phyloP scores from a whole-genome alignment of 2,113 vertebrate species.

The Dicentrarchus labrax region DNA sequence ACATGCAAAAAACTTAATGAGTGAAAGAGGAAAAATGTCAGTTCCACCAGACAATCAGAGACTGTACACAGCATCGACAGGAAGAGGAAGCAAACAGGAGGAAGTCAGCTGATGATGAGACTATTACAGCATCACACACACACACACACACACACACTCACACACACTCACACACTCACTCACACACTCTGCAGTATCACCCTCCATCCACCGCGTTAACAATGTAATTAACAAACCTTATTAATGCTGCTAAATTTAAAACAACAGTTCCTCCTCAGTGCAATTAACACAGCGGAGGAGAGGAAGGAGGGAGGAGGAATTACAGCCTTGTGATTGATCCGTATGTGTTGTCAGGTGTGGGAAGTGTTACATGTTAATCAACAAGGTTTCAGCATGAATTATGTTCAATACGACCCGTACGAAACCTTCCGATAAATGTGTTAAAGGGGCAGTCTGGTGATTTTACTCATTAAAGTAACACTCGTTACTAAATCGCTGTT shows the following conservation, averaged over 20 bases:
- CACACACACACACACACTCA: not conserved
- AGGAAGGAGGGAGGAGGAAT: slow-evolving; percentile 12
- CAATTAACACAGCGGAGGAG: slow-evolving; percentile 51
- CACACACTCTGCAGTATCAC: slow-evolving; percentile 22
- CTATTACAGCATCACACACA: not conserved
- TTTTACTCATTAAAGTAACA: too few species aligned
- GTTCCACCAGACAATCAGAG: not conserved
- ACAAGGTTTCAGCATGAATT: not conserved
- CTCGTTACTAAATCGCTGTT: too few species aligned
- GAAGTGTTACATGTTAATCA: not conserved
- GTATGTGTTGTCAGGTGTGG: not conserved
- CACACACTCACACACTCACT: not conserved
- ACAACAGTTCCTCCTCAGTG: slow-evolving; percentile 69
- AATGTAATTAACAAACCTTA: slow-evolving; percentile 77
- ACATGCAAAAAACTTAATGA: not conserved
- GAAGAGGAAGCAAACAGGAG: slow-evolving; percentile 38
- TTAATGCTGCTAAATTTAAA: slow-evolving; percentile 79
- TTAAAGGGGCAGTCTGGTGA: too few species aligned
- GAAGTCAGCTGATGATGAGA: slow-evolving; percentile 48
- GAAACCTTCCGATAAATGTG: too few species aligned
- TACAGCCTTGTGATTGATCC: not conserved
- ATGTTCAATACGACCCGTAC: too few species aligned
- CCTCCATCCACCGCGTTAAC: slow-evolving; percentile 56
- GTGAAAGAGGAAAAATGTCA: not conserved
- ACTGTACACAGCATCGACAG: not conserved